These are phyloP conservation scores for Thecophora atra DNA, from an alignment of 2,888 invertebrate species.

Conservation along the genomic window DNA sequence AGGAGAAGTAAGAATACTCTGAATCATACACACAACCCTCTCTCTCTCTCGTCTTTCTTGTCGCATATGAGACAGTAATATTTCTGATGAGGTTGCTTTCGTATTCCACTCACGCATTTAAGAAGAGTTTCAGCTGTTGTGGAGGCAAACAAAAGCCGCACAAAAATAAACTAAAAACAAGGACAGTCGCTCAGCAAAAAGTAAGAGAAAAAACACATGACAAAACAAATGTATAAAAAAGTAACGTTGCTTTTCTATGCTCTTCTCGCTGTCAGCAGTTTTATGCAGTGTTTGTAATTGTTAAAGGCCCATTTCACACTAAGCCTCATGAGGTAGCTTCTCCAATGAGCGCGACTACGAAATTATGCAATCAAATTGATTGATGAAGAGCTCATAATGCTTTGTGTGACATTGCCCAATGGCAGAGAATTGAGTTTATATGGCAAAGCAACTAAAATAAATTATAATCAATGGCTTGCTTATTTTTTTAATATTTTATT, in stretches of 20 bases:
- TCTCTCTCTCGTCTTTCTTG: no score
- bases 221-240: neutral
- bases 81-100: neutral
- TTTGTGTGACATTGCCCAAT: no score
- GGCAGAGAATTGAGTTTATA: conserved; percentile 5
- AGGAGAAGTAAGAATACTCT: neutral
- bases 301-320: no score
- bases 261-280: neutral
- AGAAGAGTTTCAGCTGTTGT: neutral
- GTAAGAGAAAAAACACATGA: neutral
- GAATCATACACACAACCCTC: neutral
- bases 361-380: no score
- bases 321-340: no score
- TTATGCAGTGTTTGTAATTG: neutral
- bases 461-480: neutral
- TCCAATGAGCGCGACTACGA: no score
- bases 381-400: no score
- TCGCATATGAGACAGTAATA: no score
- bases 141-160: neutral
- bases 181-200: neutral
- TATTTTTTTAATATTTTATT: no score
- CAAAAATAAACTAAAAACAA: neutral
- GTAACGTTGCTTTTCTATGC: neutral
- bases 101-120: neutral
- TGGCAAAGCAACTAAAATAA: conserved; percentile 15